Evolutionary conservation across 2,888 invertebrate species (phyloP).

Genomic region (Empis stercorea): DNA sequence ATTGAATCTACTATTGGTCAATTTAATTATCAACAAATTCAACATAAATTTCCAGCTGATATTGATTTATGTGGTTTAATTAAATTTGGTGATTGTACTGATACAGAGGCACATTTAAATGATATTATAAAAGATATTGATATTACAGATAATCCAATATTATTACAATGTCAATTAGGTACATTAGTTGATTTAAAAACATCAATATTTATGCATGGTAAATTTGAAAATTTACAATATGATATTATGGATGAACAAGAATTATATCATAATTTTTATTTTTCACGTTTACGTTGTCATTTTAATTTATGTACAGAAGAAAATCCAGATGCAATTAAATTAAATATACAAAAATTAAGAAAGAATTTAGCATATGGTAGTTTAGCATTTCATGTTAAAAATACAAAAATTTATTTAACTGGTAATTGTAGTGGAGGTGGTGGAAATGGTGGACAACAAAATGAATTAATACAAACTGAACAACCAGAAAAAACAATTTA

Average conservation of each 20-base stretch:
- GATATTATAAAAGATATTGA: conserved; percentile 56
- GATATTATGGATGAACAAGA: conserved; percentile 49
- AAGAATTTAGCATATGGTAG: conserved; percentile 63
- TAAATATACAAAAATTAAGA: conserved; percentile 48
- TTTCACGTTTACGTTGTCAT: conserved; percentile 53
- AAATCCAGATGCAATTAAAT: conserved; percentile 42
- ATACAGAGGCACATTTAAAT: conserved; percentile 47
- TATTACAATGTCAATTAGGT: conserved; percentile 44
- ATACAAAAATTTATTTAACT: conserved; percentile 51
- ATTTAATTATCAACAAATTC: conserved; percentile 38
- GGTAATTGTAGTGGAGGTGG: no score
- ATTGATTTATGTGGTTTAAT: conserved; percentile 64
- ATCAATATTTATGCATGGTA: conserved; percentile 57
- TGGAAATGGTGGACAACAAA: no score
- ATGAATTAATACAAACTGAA: conserved; percentile 13
- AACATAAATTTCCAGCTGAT: conserved; percentile 58
- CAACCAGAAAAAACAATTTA: conserved; percentile 13
- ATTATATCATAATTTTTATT: conserved; percentile 54
- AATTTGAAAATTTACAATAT: conserved; percentile 51
- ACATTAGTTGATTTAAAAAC: conserved; percentile 47
- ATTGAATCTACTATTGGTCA: conserved; percentile 46
- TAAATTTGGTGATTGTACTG: conserved; percentile 47
- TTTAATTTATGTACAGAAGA: conserved; percentile 52
- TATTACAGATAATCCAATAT: conserved; percentile 66
- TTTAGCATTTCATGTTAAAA: conserved; percentile 55